phyloP scores from a whole-genome alignment of 2,797 vertebrate species.

The Erpetoichthys calabaricus region DNA sequence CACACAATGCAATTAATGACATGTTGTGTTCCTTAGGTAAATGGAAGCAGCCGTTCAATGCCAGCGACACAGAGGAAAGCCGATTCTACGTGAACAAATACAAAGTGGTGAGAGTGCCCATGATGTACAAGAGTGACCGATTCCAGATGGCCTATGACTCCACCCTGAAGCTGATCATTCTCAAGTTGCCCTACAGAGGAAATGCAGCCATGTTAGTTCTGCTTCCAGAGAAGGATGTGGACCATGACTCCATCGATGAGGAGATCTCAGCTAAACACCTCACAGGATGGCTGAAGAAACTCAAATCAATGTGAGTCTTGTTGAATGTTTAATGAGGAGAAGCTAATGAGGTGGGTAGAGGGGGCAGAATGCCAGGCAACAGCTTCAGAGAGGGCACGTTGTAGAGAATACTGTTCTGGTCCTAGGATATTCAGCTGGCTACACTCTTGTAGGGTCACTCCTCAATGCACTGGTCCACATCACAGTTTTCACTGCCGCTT shows the following conservation, averaged over 20 bases:
- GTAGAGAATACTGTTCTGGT: no score
- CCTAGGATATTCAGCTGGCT: no score
- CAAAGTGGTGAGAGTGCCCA: constrained; percentile 59
- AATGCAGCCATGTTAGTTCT: constrained; percentile 71
- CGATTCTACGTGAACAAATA: constrained; percentile 76
- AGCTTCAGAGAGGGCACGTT: no score
- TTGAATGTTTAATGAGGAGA: no score
- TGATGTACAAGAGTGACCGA: constrained; percentile 61
- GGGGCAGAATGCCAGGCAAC: no score
- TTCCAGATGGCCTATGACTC: constrained; percentile 53
- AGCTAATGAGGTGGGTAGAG: no score
- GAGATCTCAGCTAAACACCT: constrained; percentile 56
- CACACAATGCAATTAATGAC: no score
- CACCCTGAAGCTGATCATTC: constrained; percentile 47
- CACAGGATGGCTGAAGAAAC: constrained; percentile 54
- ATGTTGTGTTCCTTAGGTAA: constrained; percentile 40
- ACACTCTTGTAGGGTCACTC: no score
- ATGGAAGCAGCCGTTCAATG: constrained; percentile 65
- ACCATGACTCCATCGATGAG: constrained; percentile 70
- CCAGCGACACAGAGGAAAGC: constrained; percentile 37
- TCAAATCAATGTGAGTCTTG: constrained; percentile 51
- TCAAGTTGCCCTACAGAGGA: constrained; percentile 66
- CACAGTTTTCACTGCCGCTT: no score
- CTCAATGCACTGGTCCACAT: no score
- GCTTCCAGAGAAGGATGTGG: constrained; percentile 52